Conservation (phyloP, 2,888 invertebrate species). For the Parnassius smintheus region DNA sequence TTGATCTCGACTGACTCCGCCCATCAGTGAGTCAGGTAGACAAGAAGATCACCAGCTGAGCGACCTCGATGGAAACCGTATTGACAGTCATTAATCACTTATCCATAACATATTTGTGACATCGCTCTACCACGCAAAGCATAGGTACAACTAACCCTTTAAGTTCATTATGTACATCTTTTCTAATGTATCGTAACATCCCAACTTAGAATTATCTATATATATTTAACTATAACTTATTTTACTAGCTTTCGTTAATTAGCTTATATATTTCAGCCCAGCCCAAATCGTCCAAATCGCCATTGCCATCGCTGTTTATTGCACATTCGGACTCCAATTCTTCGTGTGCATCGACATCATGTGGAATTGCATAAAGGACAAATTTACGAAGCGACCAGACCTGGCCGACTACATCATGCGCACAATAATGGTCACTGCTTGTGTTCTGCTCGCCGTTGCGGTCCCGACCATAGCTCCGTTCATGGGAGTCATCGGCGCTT, state of each 20-base stretch:
- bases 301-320: constrained; percentile 94
- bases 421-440: constrained; percentile 84
- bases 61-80: no score
- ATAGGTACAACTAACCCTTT: no score
- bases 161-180: no score
- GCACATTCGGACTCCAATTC: constrained; percentile 97
- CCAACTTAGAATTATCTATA: no score
- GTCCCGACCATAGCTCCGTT: constrained; percentile 95
- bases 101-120: no score
- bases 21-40: no score
- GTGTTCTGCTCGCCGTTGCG: constrained; percentile 89
- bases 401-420: constrained; percentile 89
- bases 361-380: constrained; percentile 91
- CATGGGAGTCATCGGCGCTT: constrained; percentile 95
- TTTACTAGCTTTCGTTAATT: not conserved
- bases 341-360: constrained; percentile 97
- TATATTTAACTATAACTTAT: no score
- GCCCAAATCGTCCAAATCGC: constrained; percentile 93
- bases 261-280: constrained; percentile 79
- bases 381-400: constrained; percentile 84
- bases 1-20: no score
- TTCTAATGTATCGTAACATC: no score
- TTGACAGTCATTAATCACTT: no score
- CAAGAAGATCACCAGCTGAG: no score
- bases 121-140: no score